Evolutionary conservation across 2,888 invertebrate species (phyloP).

Genomic region (Laothoe populi): DNA sequence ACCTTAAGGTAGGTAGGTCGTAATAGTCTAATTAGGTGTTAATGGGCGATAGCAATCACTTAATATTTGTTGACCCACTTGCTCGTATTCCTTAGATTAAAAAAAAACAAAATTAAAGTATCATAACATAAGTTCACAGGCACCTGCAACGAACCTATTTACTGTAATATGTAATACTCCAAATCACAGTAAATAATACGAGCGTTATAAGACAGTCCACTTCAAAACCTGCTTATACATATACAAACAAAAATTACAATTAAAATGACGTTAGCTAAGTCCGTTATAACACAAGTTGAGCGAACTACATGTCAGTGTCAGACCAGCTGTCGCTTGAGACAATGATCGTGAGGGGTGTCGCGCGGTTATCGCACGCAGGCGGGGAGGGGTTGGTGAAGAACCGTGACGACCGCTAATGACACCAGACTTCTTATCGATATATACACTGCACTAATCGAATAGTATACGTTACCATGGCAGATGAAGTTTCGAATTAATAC

Average conservation of each 20-base stretch:
- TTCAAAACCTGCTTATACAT: neutral
- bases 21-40: too few relatives aligned
- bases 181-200: too few relatives aligned
- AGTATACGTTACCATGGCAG: neutral
- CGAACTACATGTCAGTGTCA: constrained; percentile 4
- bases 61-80: too few relatives aligned
- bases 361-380: neutral
- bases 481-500: neutral
- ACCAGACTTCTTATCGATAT: constrained; percentile 10
- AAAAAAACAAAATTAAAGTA: too few relatives aligned
- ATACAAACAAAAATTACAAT: constrained; percentile 5
- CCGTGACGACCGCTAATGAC: constrained; percentile 22
- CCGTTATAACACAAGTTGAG: neutral
- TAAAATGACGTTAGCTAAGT: neutral
- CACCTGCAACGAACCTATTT: too few relatives aligned
- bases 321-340: constrained; percentile 17
- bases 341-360: neutral
- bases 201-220: too few relatives aligned
- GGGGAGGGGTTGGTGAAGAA: neutral
- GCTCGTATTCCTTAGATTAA: too few relatives aligned
- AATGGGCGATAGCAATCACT: too few relatives aligned
- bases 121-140: too few relatives aligned
- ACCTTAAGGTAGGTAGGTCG: too few relatives aligned
- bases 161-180: too few relatives aligned
- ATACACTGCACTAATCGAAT: constrained; percentile 7